Conservation (phyloP, 2,888 invertebrate species). For the Plebejus melissa region DNA sequence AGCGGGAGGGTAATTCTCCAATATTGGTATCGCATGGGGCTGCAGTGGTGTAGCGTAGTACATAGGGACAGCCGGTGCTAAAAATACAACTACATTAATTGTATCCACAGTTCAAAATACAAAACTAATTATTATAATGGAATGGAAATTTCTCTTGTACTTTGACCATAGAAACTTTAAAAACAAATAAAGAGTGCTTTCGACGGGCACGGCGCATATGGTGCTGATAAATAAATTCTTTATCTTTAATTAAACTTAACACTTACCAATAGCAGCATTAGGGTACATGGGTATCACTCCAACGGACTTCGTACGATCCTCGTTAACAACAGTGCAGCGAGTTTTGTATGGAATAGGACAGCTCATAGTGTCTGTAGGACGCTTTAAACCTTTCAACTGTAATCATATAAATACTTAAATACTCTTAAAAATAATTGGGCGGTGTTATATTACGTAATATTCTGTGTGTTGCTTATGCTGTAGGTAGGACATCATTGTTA, state of each 20-base stretch:
- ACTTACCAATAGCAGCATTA: conserved; percentile 14
- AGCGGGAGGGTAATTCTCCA: not conserved
- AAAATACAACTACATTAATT: not conserved
- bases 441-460: not conserved
- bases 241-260: too few species aligned
- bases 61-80: not conserved
- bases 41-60: not conserved
- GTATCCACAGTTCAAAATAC: too few species aligned
- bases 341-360: not conserved
- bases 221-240: not conserved
- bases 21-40: not conserved
- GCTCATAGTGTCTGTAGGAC: not conserved
- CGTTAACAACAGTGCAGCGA: not conserved
- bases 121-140: too few species aligned
- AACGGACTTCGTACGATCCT: not conserved
- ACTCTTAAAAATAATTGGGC: not conserved
- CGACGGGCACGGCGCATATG: not conserved
- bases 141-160: too few species aligned
- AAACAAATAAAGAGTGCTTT: too few species aligned
- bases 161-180: too few species aligned
- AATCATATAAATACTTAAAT: not conserved
- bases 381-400: not conserved
- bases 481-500: not conserved
- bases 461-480: not conserved
- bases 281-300: not conserved